Conservation (phyloP, 2,888 invertebrate genomes). For the Phasia obesa region DNA sequence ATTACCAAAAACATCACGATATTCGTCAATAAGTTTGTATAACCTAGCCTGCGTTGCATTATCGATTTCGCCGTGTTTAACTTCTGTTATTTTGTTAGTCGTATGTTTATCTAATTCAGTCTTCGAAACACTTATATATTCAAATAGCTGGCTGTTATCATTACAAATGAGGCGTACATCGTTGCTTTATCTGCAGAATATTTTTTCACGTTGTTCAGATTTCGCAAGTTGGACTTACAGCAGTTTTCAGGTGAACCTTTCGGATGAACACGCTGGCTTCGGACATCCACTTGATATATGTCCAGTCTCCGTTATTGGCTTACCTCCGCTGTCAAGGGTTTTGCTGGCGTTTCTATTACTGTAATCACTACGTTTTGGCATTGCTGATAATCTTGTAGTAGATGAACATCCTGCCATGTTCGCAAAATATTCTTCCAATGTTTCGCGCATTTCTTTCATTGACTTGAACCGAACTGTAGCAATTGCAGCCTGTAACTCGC, state of each 20-base stretch:
- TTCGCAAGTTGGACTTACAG: constrained; percentile 16
- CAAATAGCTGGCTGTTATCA: neutral
- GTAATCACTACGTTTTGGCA: neutral
- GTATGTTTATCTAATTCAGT: no score
- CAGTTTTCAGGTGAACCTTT: constrained; percentile 36
- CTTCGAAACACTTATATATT: neutral
- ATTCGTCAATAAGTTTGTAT: no score
- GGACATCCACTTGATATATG: constrained; percentile 14
- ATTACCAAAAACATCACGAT: constrained; percentile 1
- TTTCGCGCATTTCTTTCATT: no score
- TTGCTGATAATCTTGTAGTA: neutral
- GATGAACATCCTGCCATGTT: neutral
- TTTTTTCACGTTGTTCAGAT: neutral
- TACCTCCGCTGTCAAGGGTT: constrained; percentile 2
- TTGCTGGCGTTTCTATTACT: neutral
- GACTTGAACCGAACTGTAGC: no score
- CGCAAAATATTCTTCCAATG: no score
- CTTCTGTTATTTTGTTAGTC: neutral
- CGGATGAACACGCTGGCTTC: constrained; percentile 3
- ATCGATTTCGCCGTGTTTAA: neutral
- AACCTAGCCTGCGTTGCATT: neutral
- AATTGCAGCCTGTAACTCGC: constrained; percentile 47
- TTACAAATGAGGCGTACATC: neutral
- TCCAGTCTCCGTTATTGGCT: constrained; percentile 16
- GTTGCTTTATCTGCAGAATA: neutral